Evolutionary conservation across 2,888 invertebrate species (phyloP).

Genomic region (Nycteola revayana): DNA sequence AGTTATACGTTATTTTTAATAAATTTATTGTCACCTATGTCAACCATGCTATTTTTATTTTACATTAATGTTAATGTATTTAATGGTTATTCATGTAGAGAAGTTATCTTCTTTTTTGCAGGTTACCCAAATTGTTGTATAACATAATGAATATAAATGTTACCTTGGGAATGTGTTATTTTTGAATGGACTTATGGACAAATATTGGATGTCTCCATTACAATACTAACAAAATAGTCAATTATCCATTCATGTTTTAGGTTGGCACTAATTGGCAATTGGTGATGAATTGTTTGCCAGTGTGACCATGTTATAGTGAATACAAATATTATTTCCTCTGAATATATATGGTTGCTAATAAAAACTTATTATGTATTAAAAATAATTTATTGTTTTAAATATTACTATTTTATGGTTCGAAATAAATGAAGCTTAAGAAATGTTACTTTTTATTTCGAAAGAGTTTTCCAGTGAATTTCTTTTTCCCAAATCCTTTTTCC

Average conservation of each 20-base stretch:
- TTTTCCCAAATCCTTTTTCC: conserved; percentile 58
- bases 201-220: too few species aligned
- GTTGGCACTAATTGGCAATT: conserved; percentile 38
- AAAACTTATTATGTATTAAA: conserved; percentile 3
- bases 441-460: conserved; percentile 52
- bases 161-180: too few species aligned
- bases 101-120: conserved; percentile 16
- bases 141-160: conserved; percentile 1
- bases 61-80: too few species aligned
- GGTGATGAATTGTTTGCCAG: conserved; percentile 7
- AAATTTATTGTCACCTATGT: too few species aligned
- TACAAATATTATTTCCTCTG: too few species aligned
- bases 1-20: too few species aligned
- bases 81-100: neutral
- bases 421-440: conserved; percentile 31
- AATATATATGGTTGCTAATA: neutral
- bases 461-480: conserved; percentile 55
- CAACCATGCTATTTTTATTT: too few species aligned
- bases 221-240: neutral
- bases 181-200: too few species aligned
- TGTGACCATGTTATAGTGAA: conserved; percentile 10
- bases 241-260: conserved; percentile 34
- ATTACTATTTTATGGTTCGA: conserved; percentile 4
- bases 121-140: conserved; percentile 10
- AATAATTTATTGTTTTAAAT: conserved; percentile 1